phyloP scores from a whole-genome alignment of 37 sponge, comb jelly and placozoan genomes.

The Halichondria panicea region DNA sequence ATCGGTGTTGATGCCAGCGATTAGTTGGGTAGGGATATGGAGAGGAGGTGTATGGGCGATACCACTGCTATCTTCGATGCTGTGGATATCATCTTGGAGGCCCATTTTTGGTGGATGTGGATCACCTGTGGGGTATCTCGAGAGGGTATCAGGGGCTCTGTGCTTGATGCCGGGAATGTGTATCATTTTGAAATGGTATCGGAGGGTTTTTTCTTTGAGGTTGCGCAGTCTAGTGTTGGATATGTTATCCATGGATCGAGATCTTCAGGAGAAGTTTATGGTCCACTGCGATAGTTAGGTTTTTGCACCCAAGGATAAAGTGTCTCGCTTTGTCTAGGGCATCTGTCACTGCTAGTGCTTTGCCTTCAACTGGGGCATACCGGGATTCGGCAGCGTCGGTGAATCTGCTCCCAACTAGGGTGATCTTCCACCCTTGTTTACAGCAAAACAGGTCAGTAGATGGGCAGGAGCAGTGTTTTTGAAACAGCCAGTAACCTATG shows the following conservation, averaged over 20 bases:
- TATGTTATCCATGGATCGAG: conserved; percentile 42
- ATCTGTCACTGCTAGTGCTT: conserved; percentile 50
- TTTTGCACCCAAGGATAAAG: conserved; percentile 42
- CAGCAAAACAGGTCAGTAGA: conserved; percentile 18
- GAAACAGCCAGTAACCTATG: conserved; percentile 44
- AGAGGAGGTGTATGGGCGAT: background rate
- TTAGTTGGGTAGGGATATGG: conserved; percentile 38
- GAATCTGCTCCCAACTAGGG: conserved; percentile 46
- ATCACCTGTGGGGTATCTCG: conserved; percentile 50
- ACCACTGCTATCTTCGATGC: conserved; percentile 2
- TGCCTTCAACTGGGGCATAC: conserved; percentile 45
- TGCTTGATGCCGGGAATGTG: conserved; percentile 51
- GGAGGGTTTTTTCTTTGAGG: conserved; percentile 44
- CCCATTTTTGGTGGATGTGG: conserved; percentile 38
- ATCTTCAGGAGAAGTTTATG: conserved; percentile 43
- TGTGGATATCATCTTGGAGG: conserved; percentile 34
- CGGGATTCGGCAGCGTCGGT: conserved; percentile 45
- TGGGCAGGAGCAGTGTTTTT: conserved; percentile 41
- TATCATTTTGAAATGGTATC: conserved; percentile 38
- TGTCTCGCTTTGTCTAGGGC: conserved; percentile 49
- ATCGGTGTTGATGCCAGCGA: conserved; percentile 27
- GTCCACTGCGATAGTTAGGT: conserved; percentile 45
- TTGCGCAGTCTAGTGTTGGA: conserved; percentile 44
- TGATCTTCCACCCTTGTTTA: conserved; percentile 54
- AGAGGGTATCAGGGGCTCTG: conserved; percentile 39